Conservation (phyloP, 2,797 vertebrate species). For the Hapalemur alaotrensis region DNA sequence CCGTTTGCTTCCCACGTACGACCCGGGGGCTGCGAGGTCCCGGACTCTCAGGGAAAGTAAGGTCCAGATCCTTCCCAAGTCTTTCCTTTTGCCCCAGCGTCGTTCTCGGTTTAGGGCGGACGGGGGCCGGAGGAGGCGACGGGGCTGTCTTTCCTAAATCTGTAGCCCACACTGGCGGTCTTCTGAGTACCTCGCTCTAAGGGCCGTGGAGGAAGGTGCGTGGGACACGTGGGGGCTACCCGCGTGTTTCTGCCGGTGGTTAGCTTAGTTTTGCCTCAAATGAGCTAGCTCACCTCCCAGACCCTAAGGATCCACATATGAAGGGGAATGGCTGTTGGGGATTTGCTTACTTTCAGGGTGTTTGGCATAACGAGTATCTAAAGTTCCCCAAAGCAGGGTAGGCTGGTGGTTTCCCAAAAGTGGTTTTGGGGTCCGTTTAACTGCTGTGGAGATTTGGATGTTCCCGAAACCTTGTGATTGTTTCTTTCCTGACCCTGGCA, state of each 20-base stretch:
- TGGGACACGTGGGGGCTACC: conserved; percentile 46
- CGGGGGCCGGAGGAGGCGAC: not conserved
- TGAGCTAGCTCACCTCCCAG: not conserved
- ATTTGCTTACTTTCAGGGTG: not conserved
- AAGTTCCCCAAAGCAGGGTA: not conserved
- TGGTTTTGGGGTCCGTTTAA: conserved; percentile 19
- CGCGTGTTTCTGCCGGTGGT: not conserved
- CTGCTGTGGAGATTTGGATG: conserved; percentile 21
- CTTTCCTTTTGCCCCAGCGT: not conserved
- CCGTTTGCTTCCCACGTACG: too few species aligned
- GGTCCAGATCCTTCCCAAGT: not conserved
- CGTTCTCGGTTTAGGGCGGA: not conserved
- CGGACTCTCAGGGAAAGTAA: not conserved
- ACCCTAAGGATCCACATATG: rapidly evolving
- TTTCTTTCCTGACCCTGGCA: conserved; percentile 52
- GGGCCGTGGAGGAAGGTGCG: not conserved
- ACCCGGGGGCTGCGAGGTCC: not conserved
- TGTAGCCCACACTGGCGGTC: not conserved
- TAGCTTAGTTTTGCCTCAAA: not conserved
- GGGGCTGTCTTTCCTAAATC: not conserved
- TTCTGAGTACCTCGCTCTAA: not conserved
- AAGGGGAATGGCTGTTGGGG: not conserved
- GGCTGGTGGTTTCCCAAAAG: conserved; percentile 29
- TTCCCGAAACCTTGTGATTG: conserved; percentile 26
- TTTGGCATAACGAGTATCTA: not conserved